These are phyloP conservation scores for Scrobipalpa costella DNA, from an alignment of 2,888 invertebrate species.

Conservation along the genomic window DNA sequence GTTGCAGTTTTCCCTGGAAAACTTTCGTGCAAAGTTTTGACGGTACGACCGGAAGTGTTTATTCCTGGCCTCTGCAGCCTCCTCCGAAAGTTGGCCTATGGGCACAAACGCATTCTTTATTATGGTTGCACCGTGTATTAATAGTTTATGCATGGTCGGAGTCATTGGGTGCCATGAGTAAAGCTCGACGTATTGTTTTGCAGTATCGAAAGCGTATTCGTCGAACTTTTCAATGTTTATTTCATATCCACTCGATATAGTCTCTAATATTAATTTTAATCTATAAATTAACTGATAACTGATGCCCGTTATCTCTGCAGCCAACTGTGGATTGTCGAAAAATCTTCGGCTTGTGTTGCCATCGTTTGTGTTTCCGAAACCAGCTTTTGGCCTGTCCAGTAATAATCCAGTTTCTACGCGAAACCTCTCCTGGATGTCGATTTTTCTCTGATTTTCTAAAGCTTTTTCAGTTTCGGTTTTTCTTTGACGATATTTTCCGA, in stretches of 20 bases:
- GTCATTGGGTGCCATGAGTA: conserved; percentile 47
- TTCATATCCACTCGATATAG: conserved; percentile 38
- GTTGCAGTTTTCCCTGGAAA: conserved; percentile 30
- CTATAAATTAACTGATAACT: conserved; percentile 38
- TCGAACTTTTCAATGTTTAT: conserved; percentile 35
- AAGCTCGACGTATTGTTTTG: conserved; percentile 40
- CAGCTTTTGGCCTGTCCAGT: conserved; percentile 35
- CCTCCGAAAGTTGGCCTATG: conserved; percentile 39
- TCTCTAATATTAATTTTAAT: conserved; percentile 46
- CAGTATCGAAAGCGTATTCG: conserved; percentile 38
- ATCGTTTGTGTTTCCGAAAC: conserved; percentile 39
- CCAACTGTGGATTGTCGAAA: conserved; percentile 42
- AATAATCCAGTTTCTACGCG: conserved; percentile 38
- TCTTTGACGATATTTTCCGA: conserved; percentile 30
- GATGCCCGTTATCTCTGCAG: conserved; percentile 48
- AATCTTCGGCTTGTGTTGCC: conserved; percentile 45
- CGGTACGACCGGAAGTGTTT: conserved; percentile 40
- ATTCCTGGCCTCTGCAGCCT: conserved; percentile 33
- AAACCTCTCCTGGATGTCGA: conserved; percentile 22
- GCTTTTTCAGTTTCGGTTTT: conserved; percentile 22
- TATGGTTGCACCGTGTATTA: conserved; percentile 42
- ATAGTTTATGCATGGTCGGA: conserved; percentile 45
- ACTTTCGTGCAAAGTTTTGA: conserved; percentile 35
- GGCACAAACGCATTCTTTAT: conserved; percentile 42
- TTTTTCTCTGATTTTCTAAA: conserved; percentile 19